These are phyloP conservation scores for Standfussiana lucernea DNA, from an alignment of 2,888 invertebrate species.

Conservation along the genomic window DNA sequence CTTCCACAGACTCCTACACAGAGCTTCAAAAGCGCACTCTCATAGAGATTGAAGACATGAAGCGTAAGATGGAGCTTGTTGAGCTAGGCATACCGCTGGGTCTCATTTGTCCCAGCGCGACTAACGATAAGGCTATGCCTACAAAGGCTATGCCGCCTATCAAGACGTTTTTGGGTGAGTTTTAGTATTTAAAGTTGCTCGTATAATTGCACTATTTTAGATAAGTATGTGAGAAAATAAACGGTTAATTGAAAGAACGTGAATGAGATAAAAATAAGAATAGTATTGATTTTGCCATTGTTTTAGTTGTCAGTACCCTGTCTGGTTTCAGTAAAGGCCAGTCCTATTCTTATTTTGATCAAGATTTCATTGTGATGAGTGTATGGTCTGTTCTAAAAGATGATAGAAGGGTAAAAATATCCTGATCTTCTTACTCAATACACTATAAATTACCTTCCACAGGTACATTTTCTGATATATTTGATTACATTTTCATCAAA, in stretches of 20 bases:
- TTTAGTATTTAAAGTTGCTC: background rate
- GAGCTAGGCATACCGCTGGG: conserved; percentile 88
- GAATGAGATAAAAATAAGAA: conserved; percentile 9
- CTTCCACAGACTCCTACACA: conserved; percentile 69
- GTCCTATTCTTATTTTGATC: conserved; percentile 13
- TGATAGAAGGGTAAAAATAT: background rate
- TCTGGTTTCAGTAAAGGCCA: background rate
- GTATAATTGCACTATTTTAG: background rate
- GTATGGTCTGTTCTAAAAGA: background rate
- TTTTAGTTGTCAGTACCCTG: background rate
- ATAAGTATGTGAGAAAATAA: background rate
- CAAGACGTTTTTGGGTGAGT: conserved; percentile 86
- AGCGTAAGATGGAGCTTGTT: conserved; percentile 87
- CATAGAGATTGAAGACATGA: conserved; percentile 87
- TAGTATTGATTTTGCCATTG: background rate
- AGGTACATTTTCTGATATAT: background rate
- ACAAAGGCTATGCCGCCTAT: conserved; percentile 89
- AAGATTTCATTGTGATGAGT: background rate
- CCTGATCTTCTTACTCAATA: background rate
- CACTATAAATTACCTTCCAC: background rate
- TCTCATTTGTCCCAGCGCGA: conserved; percentile 83
- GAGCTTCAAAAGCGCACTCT: conserved; percentile 82
- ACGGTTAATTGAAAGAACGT: background rate
- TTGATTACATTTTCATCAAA: background rate
- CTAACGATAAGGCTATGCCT: conserved; percentile 86